phyloP scores from a whole-genome alignment of 2,888 invertebrate species.

The Quadroppia sp. region DNA sequence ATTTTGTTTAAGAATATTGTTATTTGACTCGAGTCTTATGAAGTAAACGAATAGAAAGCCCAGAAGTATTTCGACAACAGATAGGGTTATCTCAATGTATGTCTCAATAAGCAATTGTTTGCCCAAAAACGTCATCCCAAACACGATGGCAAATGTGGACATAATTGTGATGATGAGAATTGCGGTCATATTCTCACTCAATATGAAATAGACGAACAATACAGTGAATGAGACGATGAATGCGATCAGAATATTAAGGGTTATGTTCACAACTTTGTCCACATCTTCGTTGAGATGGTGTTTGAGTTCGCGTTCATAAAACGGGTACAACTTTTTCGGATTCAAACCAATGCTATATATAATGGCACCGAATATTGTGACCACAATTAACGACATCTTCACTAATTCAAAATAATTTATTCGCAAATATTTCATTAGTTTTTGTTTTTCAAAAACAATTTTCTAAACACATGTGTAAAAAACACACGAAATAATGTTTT shows the following conservation, averaged over 20 bases:
- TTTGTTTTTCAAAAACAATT: neutral
- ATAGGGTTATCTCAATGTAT: neutral
- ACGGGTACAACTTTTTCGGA: neutral
- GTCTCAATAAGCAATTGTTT: neutral
- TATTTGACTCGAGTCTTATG: neutral
- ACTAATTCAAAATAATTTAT: neutral
- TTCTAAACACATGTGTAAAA: neutral
- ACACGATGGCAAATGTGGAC: neutral
- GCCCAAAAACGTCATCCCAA: neutral
- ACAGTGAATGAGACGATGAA: neutral
- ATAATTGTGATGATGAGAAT: neutral
- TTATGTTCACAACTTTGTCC: neutral
- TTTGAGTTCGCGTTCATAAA: neutral
- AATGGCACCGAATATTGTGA: neutral
- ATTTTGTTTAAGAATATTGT: neutral
- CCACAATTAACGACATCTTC: neutral
- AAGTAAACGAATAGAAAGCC: neutral
- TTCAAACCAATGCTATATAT: neutral
- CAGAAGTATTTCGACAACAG: neutral
- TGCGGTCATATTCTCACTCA: neutral
- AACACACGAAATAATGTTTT: neutral
- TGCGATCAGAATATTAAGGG: neutral
- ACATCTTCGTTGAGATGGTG: neutral
- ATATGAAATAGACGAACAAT: neutral
- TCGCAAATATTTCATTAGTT: neutral